Base-by-base conservation (phyloP, 2,888 invertebrate species). In the Noctua janthe region DNA sequence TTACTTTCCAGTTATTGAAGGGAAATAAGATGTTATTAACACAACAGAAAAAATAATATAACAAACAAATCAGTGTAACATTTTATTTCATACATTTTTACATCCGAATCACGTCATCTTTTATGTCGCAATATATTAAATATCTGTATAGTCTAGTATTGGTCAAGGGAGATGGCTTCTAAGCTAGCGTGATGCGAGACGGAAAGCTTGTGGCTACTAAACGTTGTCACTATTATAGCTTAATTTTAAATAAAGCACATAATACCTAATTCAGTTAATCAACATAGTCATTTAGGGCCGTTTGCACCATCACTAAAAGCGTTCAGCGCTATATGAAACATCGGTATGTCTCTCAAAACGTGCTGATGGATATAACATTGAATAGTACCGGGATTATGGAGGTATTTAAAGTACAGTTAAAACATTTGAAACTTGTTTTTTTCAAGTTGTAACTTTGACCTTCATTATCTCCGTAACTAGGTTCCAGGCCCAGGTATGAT, bases 11-110 rank as follows among this genome's bases (percentile, higher is more conserved):
- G 10, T 64, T 47, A n/a, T n/a, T 47, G 47, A 69, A 47, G 13
- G n/a, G 7, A 71, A 29, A 10, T n/a, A 47, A 2, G 3, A 7
- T n/a, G 0, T 13, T 67, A 10, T 35, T 8, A 59, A 74, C 71
- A 67, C 15, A 67, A n/a, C 2, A 47, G 7, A 59, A 66, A 76
- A 83, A 75, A 11, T 0, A 71, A 74, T 51, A 64, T 66, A 29
- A 59, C 66, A 78, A 84, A 87, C 74, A 81, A 84, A 74, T 87
- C 76, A 84, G 78, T 80, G 70, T 87, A 89, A 89, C 85, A 84
- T 82, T 90, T 86, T 90, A 90, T 88, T 85, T 88, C 78, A 87
- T 89, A 87, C 83, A 84, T 91, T 88, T 89, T 80, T 86, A 89
- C 86, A 89, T 76, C 86, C 71, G 49, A 81, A 87, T 88, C 90